Evolutionary conservation across 2,888 invertebrate genomes (phyloP), one percentile per base, ranked within the genome.

Genomic region (Lissonota sp.): DNA sequence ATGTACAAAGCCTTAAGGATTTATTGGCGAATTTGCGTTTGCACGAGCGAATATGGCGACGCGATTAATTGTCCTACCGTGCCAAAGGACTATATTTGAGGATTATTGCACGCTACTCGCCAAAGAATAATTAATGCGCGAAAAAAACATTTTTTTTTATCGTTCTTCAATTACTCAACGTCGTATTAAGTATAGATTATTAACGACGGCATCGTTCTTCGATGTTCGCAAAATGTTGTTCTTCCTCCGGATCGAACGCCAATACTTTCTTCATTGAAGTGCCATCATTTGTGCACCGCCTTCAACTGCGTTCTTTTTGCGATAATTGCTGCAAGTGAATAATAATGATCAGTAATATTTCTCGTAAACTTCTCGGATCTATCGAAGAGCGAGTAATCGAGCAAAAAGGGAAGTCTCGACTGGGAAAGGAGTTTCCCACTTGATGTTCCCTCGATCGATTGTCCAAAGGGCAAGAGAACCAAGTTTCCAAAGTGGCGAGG

Each of bases 1-100:
- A 8, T 60, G 64, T 60, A 64, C 44, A 64, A 49, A 44, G 53
- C 49, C 42, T 75, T 72, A 74, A 57, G 72, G 79, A 82, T 82
- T 82, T 82, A 79, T 85, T 80, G 82, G 78, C 44, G 62, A 80
- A 82, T 82, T 80, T 72, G 58, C 64, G 76, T 79, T 80, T 79
- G 77, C 42, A 49, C 40, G 26, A 12, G 64, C 64, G 76, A 58
- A 78, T 60, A 40, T 42, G 12, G 55, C 42, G 26, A 26, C 26
- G 26, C 60, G 51, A 79, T 82, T 77, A 60, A 85, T 84, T 82
- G 1, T 53, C 67, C 71, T 12, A 51, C 58, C 71, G 71, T 82
- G 76, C 51, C 77, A 74, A 72, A 44, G 60, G 64, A 62, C 58
- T 80, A 49, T 57, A 80, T 66, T 77, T 69, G 60, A 46, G 70